Base-by-base conservation (phyloP, 37 sponge, comb jelly and placozoan genomes). In the Aplysina aerophoba region DNA sequence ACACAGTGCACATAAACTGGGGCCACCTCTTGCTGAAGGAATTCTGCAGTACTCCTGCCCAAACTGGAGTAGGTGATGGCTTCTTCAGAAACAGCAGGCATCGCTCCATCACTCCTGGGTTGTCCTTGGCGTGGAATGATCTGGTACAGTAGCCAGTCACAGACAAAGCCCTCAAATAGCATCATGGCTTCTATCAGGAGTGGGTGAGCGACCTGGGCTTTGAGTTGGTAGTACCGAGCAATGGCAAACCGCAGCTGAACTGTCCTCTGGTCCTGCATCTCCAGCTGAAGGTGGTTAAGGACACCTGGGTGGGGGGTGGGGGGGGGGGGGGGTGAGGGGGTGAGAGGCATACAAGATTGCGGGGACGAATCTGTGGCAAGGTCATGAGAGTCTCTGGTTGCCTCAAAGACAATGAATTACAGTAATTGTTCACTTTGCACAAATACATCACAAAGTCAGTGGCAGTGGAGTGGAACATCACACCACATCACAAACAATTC, bases 71-170 rank as follows among this genome's bases (percentile, higher is more conserved):
- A 41, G 25, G 22, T 15, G 53, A 75, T 6, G 41, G 21, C 25
- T 4, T 75, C 78, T 75, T 41, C 25, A 15, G 54, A 41, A 17
- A 16, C 71, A 3, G 3, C 8, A 8, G 50, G 8, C 50, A 8
- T 3, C 3, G 50, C 6, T 11, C 8, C 6, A 44, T 8, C 8
- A 8, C 8, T 44, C 6, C 50, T 8, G 3, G 50, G 8, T 3
- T 44, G 6, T 8, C 50, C 50, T 44, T 44, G 50, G 50, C 8
- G 8, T 1, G 53, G 41, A 19, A 75, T 36, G 25, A 75, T 24
- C 12, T 75, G 78, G 3, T 50, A 75, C n/a, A 75, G 78, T 25
- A 75, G 21, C 78, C 78, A 75, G 14, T 75, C 78, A 75, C 78
- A 75, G 25, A 41, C 53, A 41, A 75, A 75, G 8, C 24, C 78